Percentiles rank a stretch among this genome's conserved stretches.
phyloP scores from a whole-genome alignment of 2,797 vertebrate species.

The Catostomus latipinnis region DNA sequence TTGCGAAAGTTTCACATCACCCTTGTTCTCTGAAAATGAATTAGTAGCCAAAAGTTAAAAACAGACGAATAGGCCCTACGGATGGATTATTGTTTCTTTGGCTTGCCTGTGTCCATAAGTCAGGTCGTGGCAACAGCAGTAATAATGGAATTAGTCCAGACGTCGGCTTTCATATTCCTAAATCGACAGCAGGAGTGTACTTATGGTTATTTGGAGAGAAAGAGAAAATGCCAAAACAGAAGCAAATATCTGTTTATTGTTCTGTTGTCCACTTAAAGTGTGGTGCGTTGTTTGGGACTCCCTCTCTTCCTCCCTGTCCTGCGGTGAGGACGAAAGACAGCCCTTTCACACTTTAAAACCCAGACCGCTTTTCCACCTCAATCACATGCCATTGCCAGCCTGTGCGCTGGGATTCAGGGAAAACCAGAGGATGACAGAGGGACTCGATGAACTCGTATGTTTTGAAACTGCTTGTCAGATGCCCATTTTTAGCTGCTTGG shows the following conservation, averaged over 20 bases:
- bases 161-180: conserved; percentile 9
- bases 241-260: conserved; percentile 2
- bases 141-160: conserved; percentile 24
- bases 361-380: conserved; percentile 56
- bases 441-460: conserved; percentile 43
- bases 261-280: background rate
- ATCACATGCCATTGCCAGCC: conserved; percentile 57
- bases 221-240: background rate
- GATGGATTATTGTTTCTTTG: background rate
- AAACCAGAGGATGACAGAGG: conserved; percentile 60
- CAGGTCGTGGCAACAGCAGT: conserved; percentile 18
- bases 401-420: conserved; percentile 54
- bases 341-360: conserved; percentile 54
- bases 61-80: background rate
- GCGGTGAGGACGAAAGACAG: conserved; percentile 14
- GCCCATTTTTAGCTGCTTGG: background rate
- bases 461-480: background rate
- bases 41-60: conserved; percentile 5
- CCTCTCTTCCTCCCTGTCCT: conserved; percentile 22
- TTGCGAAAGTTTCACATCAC: background rate
- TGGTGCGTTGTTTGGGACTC: conserved; percentile 6
- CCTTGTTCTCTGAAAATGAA: background rate
- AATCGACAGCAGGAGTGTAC: conserved; percentile 32
- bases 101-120: conserved; percentile 10
- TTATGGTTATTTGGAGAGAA: background rate